Evolutionary conservation across 2,888 invertebrate genomes (phyloP).

Genomic region (Lysandra bellargus): DNA sequence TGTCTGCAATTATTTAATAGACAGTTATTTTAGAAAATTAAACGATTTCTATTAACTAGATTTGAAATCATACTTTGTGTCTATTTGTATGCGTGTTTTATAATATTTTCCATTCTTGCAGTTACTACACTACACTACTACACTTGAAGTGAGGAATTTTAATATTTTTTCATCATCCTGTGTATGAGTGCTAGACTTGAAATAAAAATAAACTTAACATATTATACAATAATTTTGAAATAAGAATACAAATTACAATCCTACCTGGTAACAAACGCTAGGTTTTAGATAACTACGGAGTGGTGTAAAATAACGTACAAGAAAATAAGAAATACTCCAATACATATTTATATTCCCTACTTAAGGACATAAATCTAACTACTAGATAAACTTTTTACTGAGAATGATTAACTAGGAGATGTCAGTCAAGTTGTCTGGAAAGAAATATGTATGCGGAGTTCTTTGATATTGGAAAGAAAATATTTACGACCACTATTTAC

Average conservation of each 20-base stretch:
- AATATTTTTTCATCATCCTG: no score
- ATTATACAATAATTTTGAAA: no score
- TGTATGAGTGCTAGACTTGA: no score
- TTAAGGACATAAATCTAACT: constrained; percentile 19
- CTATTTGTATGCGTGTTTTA: neutral
- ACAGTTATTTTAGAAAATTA: neutral
- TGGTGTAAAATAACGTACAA: neutral
- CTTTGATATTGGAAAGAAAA: constrained; percentile 12
- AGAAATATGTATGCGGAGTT: constrained; percentile 21
- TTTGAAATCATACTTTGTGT: neutral
- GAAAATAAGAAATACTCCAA: neutral
- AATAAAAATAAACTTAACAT: no score
- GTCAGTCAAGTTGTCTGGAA: neutral
- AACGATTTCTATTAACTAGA: no score
- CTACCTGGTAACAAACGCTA: neutral
- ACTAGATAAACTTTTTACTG: neutral
- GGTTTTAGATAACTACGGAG: neutral
- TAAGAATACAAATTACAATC: no score
- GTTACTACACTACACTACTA: no score
- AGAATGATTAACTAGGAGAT: constrained; percentile 10
- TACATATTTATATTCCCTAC: constrained; percentile 16
- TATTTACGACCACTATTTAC: neutral
- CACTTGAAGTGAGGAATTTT: no score
- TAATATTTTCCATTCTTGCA: neutral
- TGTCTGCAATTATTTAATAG: constrained; percentile 10